These are phyloP conservation scores for Enteromius fasciolatus DNA, from an alignment of 2,797 vertebrate genomes.

Conservation along the genomic window DNA sequence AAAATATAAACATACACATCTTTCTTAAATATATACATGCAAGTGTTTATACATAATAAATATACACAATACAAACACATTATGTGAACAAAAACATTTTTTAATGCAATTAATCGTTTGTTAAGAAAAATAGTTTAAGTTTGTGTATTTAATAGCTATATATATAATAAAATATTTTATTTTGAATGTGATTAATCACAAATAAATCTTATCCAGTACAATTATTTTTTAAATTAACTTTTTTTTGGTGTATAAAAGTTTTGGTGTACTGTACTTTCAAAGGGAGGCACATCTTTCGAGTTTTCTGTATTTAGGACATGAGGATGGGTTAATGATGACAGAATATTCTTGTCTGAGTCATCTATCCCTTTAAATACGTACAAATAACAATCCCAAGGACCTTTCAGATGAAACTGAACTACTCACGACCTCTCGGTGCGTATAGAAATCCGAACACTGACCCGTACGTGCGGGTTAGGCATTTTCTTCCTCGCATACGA, in stretches of 20 bases:
- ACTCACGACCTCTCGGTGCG: not conserved
- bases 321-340: not conserved
- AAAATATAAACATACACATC: too few relatives aligned
- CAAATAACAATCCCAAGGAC: not conserved
- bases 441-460: not conserved
- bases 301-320: too few relatives aligned
- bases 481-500: constrained; percentile 35
- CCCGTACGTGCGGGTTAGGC: not conserved
- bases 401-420: not conserved
- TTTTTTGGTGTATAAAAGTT: not conserved
- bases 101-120: too few relatives aligned
- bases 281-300: not conserved
- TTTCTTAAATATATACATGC: too few relatives aligned
- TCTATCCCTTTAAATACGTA: not conserved
- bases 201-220: too few relatives aligned
- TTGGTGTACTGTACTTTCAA: not conserved
- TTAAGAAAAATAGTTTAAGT: too few relatives aligned
- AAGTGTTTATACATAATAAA: too few relatives aligned
- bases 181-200: too few relatives aligned
- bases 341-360: not conserved
- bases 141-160: too few relatives aligned
- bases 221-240: not conserved
- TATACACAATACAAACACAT: too few relatives aligned
- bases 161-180: too few relatives aligned
- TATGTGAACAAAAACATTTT: too few relatives aligned